Evolutionary conservation across 2,113 vertebrate species (phyloP), one percentile per base, ranked within the genome.

Genomic region (Madoqua kirkii): DNA sequence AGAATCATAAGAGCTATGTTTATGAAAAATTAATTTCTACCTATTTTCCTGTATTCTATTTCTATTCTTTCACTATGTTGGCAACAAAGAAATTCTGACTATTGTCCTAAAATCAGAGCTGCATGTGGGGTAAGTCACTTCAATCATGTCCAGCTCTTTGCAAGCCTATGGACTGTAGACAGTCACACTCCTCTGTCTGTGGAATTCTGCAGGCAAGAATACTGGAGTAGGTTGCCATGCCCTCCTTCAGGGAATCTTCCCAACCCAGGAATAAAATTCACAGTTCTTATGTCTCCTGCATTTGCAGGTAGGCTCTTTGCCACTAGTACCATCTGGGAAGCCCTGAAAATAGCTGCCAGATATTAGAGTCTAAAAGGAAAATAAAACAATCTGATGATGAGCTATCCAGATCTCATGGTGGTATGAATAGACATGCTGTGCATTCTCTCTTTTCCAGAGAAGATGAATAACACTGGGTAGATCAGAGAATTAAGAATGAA

Each of bases 181-280:
- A 74, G n/a, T 74, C 21, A 43, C 0, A 0, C 21, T 74, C 36
- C 71, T 25, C 36, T 43, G 21, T 23, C n/a, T 2, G 0, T 23
- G n/a, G 64, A 71, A 71, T 36, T 71, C 64, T 71, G 64, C 9
- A 71, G n/a, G 19, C 64, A 36, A 23, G 19, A 71, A 71, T 36
- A 23, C n/a, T 71, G 64, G 19, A 71, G n/a, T 71, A 11, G n/a
- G n/a, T 71, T 71, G 4, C 64, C n/a, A 71, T 36, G n/a, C n/a
- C 64, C n/a, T 71, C 19, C 64, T 36, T 36, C n/a, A 71, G n/a
- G 64, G 2, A 19, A 36, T 36, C n/a, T 36, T 71, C n/a, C 64
- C n/a, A 71, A 36, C n/a, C n/a, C 64, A 71, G 19, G 9, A 71
- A 71, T 71, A 36, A 23, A 71, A 23, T 19, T 71, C n/a, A 71